Percentiles rank a stretch among this genome's conserved stretches.
Evolutionary conservation across 2,888 invertebrate species (phyloP).

Genomic region (Amorpha juglandis): DNA sequence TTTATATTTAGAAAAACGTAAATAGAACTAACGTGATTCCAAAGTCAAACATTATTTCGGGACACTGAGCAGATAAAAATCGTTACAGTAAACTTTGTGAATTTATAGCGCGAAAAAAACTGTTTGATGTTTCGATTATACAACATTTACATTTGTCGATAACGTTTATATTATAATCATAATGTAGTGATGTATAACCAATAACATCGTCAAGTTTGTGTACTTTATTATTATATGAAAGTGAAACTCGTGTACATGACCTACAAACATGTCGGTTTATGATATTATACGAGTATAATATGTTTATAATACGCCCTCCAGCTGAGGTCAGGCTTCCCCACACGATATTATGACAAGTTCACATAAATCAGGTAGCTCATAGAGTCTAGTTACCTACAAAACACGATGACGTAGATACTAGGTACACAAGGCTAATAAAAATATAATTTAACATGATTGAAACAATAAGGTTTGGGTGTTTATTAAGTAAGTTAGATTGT

Average conservation of each 20-base stretch:
- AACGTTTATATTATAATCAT: neutral
- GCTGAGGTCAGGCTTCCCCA: neutral
- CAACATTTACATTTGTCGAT: neutral
- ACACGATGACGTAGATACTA: too few relatives aligned
- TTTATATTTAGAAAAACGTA: constrained; percentile 45
- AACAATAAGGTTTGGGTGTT: too few relatives aligned
- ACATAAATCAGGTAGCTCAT: too few relatives aligned
- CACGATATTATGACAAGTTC: too few relatives aligned
- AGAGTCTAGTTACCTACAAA: too few relatives aligned
- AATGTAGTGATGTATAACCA: neutral
- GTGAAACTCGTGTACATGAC: constrained; percentile 12
- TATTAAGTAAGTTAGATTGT: too few relatives aligned
- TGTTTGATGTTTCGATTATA: neutral
- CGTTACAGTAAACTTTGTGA: constrained; percentile 38
- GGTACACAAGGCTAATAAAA: too few relatives aligned
- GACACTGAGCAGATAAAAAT: constrained; percentile 56
- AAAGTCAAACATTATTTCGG: constrained; percentile 61
- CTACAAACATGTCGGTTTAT: neutral
- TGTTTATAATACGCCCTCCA: neutral
- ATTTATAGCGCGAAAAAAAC: neutral
- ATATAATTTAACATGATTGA: too few relatives aligned
- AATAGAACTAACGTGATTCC: constrained; percentile 53
- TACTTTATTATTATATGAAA: neutral
- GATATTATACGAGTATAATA: neutral
- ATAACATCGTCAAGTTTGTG: neutral